Evolutionary conservation across 2,113 vertebrate species (phyloP).

Genomic region (Sula dactylatra): DNA sequence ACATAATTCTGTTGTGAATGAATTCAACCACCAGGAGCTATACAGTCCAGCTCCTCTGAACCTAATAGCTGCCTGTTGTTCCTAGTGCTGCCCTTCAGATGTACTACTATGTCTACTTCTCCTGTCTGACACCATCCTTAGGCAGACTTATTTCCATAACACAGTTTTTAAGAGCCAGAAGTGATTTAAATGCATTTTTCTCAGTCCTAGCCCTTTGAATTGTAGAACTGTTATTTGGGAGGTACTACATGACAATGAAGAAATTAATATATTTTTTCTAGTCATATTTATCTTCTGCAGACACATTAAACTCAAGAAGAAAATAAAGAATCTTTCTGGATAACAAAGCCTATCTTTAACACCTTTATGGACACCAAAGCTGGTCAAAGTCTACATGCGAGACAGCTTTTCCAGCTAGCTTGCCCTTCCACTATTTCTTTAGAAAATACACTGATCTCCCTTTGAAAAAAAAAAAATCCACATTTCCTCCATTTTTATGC

Average conservation of each 20-base stretch:
- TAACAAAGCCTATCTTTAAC: not conserved
- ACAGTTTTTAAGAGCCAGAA: not conserved
- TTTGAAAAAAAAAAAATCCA: not conserved
- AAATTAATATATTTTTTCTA: not conserved
- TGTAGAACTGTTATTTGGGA: not conserved
- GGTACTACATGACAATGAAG: not conserved
- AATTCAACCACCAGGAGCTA: not conserved
- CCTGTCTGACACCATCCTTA: not conserved
- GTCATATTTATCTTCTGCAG: not conserved
- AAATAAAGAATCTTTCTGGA: not conserved
- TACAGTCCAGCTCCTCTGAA: not conserved
- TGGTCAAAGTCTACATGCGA: not conserved
- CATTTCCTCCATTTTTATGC: not conserved
- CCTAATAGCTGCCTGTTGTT: not conserved
- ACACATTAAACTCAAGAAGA: not conserved
- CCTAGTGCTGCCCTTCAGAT: not conserved
- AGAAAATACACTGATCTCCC: not conserved
- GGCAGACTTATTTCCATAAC: not conserved
- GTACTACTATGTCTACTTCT: not conserved
- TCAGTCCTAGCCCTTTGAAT: not conserved
- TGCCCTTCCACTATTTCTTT: not conserved
- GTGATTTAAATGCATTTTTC: not conserved
- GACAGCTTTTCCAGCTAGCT: not conserved
- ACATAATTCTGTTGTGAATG: not conserved
- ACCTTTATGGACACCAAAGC: not conserved